Percentiles rank a stretch among this genome's conserved stretches.
Conservation (phyloP, 2,797 vertebrate genomes). For the Pseudomugil gertrudae region DNA sequence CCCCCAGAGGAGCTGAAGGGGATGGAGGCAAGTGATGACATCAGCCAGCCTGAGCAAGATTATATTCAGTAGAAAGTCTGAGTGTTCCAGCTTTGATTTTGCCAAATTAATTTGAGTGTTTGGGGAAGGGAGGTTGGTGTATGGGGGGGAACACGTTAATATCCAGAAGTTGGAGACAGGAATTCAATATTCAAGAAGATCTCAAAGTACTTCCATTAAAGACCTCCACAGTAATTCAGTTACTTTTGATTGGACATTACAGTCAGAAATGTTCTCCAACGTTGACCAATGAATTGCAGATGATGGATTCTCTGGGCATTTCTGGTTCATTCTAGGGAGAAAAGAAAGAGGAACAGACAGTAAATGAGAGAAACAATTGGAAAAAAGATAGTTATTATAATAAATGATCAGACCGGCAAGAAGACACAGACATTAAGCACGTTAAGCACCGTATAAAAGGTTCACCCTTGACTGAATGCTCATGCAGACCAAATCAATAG, state of each 20-base stretch:
- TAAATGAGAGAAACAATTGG: slow-evolving; percentile 35
- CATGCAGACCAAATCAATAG: slow-evolving; percentile 67
- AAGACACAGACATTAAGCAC: slow-evolving; percentile 57
- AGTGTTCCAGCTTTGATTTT: slow-evolving; percentile 45
- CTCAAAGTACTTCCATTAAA: slow-evolving; percentile 51
- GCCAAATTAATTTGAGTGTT: slow-evolving; percentile 30
- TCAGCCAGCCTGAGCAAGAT: slow-evolving; percentile 44
- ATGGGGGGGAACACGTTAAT: neutral
- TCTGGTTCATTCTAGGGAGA: slow-evolving; percentile 49
- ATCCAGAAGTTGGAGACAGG: slow-evolving; percentile 28
- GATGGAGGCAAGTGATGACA: slow-evolving; percentile 53
- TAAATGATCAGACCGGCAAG: slow-evolving; percentile 38
- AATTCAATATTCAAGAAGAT: slow-evolving; percentile 63
- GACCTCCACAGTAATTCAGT: slow-evolving; percentile 33
- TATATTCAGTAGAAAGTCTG: slow-evolving; percentile 44
- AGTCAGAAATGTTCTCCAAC: slow-evolving; percentile 29
- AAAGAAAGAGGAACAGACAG: slow-evolving; percentile 36
- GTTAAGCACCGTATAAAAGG: slow-evolving; percentile 61
- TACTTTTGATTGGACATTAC: slow-evolving; percentile 44
- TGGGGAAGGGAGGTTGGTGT: slow-evolving; percentile 10
- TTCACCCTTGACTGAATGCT: slow-evolving; percentile 48
- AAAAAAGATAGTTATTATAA: slow-evolving; percentile 23
- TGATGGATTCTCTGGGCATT: slow-evolving; percentile 41
- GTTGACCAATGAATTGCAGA: slow-evolving; percentile 35
- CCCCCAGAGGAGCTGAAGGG: slow-evolving; percentile 82